Evolutionary conservation across 2,797 vertebrate genomes (phyloP), one percentile per base, ranked within the genome.

Genomic region (Macropodus opercularis): DNA sequence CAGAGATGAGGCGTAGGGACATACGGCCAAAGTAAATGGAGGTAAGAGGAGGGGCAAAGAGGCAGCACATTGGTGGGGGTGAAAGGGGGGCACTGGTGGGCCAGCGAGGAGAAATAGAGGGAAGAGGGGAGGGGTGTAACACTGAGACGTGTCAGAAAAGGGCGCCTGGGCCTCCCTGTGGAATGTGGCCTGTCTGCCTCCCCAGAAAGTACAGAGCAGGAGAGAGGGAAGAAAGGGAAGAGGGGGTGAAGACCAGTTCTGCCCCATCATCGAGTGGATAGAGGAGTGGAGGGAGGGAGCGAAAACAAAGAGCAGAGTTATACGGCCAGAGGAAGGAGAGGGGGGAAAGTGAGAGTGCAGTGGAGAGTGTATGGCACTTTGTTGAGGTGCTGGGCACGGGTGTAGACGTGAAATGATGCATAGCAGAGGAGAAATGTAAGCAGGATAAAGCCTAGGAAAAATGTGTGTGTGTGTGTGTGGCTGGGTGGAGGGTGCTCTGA

Each of bases 101-200:
- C 77, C 58, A 19, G 61, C 81, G 76, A 80, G 75, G 65, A 80
- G 87, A 67, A 76, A 85, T 72, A 65, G 82, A 79, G 89, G 85
- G 87, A 87, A 79, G 86, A 88, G 88, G n/a, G 88, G 89, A 89
- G 87, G 83, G 84, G 89, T 90, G 91, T 90, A 92, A 90, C 53
- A 70, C 87, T 92, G 92, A 92, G 90, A 93, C 83, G 89, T 93
- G 92, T 92, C 90, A 92, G 88, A 88, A 90, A 90, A 90, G 90
- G 86, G 91, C 90, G 90, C 91, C 89, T 85, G 92, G 92, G 92
- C 90, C 92, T 91, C 92, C 90, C 90, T 87, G 87, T 91, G 93
- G 92, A 93, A 94, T 93, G 92, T 90, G 88, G 85, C 88, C 90
- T 91, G 90, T 93, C 92, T 92, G 90, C 91, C 89, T 91, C 87